Base-by-base conservation (phyloP, 2,797 vertebrate genomes). In the Melanotaenia pygmaea region DNA sequence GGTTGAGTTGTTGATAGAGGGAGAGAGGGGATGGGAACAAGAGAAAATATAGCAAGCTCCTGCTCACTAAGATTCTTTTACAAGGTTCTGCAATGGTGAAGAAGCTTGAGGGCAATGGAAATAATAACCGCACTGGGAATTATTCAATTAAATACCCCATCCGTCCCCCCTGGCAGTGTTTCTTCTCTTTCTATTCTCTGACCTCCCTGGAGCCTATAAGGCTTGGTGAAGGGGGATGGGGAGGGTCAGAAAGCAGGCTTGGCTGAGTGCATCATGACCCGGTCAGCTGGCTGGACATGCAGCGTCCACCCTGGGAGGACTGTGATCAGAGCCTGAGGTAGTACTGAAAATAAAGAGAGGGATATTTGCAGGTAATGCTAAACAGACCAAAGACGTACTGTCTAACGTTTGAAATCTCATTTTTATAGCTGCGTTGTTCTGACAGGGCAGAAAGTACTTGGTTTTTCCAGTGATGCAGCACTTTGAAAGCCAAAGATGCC, bases 121-220 rank as follows among this genome's bases (percentile, higher is more conserved):
- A 78, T 86, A 89, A 89, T 84, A 90, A 92, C 76, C 64, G 86
- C 79, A 85, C 85, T 64, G 83, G 85, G 90, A 92, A 80, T 94
- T 90, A 93, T 93, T 94, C 90, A 94, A 91, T 94, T 93, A 94
- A 93, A 89, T 67, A 73, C 50, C 72, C 81, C 83, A 70, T 89
- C 86, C 86, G 59, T 66, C 70, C 77, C 76, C 77, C 20, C 43
- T 14, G 63, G 74, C 70, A 9, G 18, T 80, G 72, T 64, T 72
- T 68, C 81, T 82, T 70, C 72, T 69, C 70, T 62, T 62, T 68
- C 77, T 72, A 64, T 16, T 58, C 70, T 75, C 67, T 81, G 84
- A 88, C 81, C 73, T 88, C 85, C 70, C 56, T 26, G 56, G 67
- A 72, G 80, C 59, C 76, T 76, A 72, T 16, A 70, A 63, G 72